Base-by-base conservation (phyloP, 2,113 vertebrate species). In the Cathartes aura region DNA sequence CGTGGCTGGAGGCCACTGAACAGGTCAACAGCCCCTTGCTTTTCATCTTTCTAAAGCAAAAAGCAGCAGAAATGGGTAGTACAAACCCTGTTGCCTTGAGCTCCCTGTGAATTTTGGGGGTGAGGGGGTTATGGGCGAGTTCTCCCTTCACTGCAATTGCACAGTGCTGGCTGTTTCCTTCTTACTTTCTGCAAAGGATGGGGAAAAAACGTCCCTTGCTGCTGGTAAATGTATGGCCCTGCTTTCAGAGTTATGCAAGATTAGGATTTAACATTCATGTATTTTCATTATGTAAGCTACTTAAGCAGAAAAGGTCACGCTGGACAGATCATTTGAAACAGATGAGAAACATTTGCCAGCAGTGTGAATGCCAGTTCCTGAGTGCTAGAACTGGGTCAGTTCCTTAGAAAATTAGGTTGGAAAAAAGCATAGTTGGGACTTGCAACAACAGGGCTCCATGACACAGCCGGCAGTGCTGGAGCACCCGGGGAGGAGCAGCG, bases 321-420 rank as follows among this genome's bases (percentile, higher is more conserved):
- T 71, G 80, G 81, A 73, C 43, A 67, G 11, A 47, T 70, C 8
- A 59, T 56, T 50, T 30, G 34, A 50, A 94, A 87, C 76, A 95
- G 89, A 95, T 89, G 90, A 84, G 42, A 71, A 89, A 47, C 60
- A 71, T 82, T 91, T 87, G 72, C 55, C 60, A 94, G 71, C 1
- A 76, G 76, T 29, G 43, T 11, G 42, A 79, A 43, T 66, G 89
- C 56, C 91, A 95, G 84, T 40, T 96, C 78, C 81, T 0, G 0
- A 89, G 63, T 52, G 76, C 73, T 75, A 63, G 56, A 87, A 52
- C 34, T 64, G 43, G 60, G 87, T 60, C 95, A 94, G 11, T 94
- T 97, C 84, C 85, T 88, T 82, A 82, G 95, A 96, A 97, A 90
- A 93, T 58, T 55, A 12, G 56, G 23, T 11, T 88, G 43, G 63